Percentiles rank a stretch among this genome's conserved stretches.
Evolutionary conservation across 2,113 vertebrate species (phyloP).

Genomic region (Isichthys henryi): DNA sequence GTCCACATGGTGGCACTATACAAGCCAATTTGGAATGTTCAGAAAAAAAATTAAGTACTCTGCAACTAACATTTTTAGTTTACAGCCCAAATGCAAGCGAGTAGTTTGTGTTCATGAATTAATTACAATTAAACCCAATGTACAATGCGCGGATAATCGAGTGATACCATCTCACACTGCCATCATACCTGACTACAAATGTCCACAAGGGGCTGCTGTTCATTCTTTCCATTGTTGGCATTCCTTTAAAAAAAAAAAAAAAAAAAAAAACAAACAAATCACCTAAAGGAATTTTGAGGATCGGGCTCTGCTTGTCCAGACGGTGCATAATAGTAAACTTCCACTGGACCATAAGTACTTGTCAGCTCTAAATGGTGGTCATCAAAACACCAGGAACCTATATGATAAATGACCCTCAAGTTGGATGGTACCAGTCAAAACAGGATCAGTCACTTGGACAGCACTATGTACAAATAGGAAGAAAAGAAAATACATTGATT

Average conservation of each 20-base stretch:
- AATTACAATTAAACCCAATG: neutral
- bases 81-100: neutral
- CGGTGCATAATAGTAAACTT: neutral
- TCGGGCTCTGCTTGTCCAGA: neutral
- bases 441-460: neutral
- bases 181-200: conserved; percentile 51
- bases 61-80: neutral
- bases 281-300: neutral
- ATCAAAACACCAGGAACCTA: neutral
- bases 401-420: neutral
- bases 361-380: neutral
- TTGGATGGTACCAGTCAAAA: neutral
- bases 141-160: neutral
- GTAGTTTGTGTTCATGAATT: neutral
- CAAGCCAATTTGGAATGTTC: neutral
- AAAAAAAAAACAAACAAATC: neutral
- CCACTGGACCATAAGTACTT: neutral
- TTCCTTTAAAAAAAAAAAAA: conserved; percentile 48
- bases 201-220: conserved; percentile 58
- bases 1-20: neutral
- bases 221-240: conserved; percentile 67
- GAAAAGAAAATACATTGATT: neutral
- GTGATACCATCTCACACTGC: neutral
- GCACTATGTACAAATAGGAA: neutral
- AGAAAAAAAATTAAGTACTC: neutral